Conservation (phyloP, 1,140 invertebrate species). For the Euura lappo region DNA sequence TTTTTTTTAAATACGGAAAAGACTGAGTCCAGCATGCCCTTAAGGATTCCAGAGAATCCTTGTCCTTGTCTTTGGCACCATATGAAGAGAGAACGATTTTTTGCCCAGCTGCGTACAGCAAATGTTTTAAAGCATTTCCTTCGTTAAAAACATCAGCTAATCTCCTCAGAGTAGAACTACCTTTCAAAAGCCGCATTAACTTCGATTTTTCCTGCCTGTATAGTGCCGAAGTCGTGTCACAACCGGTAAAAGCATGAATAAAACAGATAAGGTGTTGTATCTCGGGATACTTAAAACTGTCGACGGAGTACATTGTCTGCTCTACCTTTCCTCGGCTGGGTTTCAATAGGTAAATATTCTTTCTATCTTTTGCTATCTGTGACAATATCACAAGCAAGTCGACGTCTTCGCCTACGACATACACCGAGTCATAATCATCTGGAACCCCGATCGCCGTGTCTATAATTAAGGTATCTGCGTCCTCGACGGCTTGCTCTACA, state of each 20-base stretch:
- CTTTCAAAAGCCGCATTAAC: slow-evolving; percentile 6
- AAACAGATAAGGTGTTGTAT: not conserved
- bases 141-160: not conserved
- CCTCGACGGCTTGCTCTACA: not conserved
- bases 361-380: slow-evolving; percentile 10
- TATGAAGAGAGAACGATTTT: not conserved
- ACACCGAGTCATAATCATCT: slow-evolving; percentile 13
- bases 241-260: not conserved
- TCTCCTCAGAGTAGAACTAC: not conserved
- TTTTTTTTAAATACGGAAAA: too few species aligned
- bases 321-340: slow-evolving; percentile 10
- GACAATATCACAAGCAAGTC: slow-evolving; percentile 42
- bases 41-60: not conserved
- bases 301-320: slow-evolving; percentile 8
- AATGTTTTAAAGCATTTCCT: not conserved
- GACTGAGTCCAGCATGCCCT: too few species aligned
- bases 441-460: not conserved
- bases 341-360: slow-evolving; percentile 21
- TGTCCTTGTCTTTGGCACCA: not conserved
- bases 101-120: not conserved
- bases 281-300: slow-evolving; percentile 13
- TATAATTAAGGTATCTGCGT: not conserved
- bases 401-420: slow-evolving; percentile 36
- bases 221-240: slow-evolving; percentile 11
- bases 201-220: slow-evolving; percentile 14